Percentiles rank a stretch among this genome's conserved stretches.
These are phyloP conservation scores for Ernsta delagoae DNA, from an alignment of 2,888 invertebrate species.

Conservation along the genomic window DNA sequence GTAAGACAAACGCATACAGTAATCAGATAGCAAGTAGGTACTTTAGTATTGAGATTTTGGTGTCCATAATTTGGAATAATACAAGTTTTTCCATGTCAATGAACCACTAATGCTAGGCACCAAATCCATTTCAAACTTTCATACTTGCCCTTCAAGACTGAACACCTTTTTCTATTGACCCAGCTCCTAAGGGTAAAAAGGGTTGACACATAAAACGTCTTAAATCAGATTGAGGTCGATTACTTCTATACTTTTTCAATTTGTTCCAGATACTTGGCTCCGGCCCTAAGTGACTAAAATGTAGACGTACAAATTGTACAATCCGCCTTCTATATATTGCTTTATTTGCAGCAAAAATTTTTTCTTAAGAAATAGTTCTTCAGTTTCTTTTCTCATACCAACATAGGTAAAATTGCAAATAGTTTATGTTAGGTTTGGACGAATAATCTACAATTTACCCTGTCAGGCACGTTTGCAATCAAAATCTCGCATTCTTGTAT, in stretches of 20 bases:
- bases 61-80: too few relatives aligned
- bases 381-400: too few relatives aligned
- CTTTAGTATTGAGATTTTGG: too few relatives aligned
- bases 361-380: too few relatives aligned
- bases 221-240: constrained; percentile 28
- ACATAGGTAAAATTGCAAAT: too few relatives aligned
- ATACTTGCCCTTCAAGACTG: constrained; percentile 1
- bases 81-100: not conserved
- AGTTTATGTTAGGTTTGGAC: too few relatives aligned
- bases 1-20: too few relatives aligned
- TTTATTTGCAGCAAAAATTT: too few relatives aligned
- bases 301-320: constrained; percentile 3
- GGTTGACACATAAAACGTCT: constrained; percentile 16
- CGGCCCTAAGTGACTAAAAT: constrained; percentile 17
- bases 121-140: not conserved
- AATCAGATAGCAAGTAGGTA: too few relatives aligned
- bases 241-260: constrained; percentile 31
- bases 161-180: constrained; percentile 11
- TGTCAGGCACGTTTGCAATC: too few relatives aligned
- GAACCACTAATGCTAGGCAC: not conserved
- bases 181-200: constrained; percentile 22
- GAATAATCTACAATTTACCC: too few relatives aligned
- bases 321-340: not conserved
- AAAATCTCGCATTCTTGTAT: too few relatives aligned
- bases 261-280: constrained; percentile 28